Percentiles rank a stretch among this genome's conserved stretches.
These are phyloP conservation scores for Lydus trimaculatus DNA, from an alignment of 2,888 invertebrate species.

Conservation along the genomic window DNA sequence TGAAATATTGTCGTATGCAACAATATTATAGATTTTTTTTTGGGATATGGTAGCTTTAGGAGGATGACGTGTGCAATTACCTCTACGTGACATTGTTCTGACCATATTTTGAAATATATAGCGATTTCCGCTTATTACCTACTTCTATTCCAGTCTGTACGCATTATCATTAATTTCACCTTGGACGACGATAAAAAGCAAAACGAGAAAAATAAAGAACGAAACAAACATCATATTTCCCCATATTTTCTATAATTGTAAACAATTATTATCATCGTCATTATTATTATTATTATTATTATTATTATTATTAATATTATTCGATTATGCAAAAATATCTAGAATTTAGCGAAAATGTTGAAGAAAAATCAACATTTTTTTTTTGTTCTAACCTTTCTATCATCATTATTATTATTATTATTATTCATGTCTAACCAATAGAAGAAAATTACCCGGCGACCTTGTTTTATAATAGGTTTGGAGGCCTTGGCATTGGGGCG, in stretches of 20 bases:
- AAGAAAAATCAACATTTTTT: background rate
- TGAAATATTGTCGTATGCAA: too few species aligned
- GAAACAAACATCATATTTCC: background rate
- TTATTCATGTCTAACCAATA: background rate
- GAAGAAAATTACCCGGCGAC: constrained; percentile 30
- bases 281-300: background rate
- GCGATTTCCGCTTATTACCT: constrained; percentile 15
- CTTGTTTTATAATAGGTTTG: constrained; percentile 38
- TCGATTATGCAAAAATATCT: background rate
- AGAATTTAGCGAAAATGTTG: background rate
- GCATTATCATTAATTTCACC: constrained; percentile 16
- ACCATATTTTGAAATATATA: constrained; percentile 2
- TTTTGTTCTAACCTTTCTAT: background rate
- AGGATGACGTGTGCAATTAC: constrained; percentile 7
- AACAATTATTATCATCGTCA: background rate
- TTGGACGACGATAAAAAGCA: constrained; percentile 10
- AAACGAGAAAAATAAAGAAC: background rate
- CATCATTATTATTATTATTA: background rate
- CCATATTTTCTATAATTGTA: background rate
- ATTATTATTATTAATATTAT: background rate
- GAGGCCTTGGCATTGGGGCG: constrained; percentile 38
- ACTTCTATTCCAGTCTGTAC: constrained; percentile 11
- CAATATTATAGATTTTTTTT: background rate
- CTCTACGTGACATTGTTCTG: constrained; percentile 13
- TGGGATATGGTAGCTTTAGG: background rate